A percentile compares a stretch with the other conserved stretches of the same genome.
phyloP scores from a whole-genome alignment of 2,113 vertebrate genomes.

The Psettodes erumei region DNA sequence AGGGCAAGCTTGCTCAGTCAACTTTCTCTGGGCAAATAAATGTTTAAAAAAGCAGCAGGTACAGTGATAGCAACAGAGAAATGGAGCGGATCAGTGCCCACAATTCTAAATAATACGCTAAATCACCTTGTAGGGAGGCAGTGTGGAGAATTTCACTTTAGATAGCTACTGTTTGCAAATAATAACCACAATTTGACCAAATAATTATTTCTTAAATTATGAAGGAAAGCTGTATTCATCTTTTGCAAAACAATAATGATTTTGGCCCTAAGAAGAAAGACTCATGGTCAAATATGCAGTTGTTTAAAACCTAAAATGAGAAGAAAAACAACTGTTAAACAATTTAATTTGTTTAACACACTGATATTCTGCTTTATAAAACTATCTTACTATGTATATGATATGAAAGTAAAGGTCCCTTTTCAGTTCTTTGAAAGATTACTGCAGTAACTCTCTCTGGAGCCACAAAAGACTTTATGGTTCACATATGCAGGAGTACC shows the following conservation, averaged over 20 bases:
- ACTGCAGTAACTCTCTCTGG: not conserved
- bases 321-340: too few species aligned
- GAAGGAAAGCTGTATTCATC: not conserved
- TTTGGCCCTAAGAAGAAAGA: not conserved
- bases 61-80: slow-evolving; percentile 14
- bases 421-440: not conserved
- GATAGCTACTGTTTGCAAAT: not conserved
- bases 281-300: not conserved
- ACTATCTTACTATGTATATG: not conserved
- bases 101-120: slow-evolving; percentile 18
- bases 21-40: slow-evolving; percentile 43
- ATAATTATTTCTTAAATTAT: not conserved
- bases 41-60: slow-evolving; percentile 41
- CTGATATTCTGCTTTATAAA: not conserved
- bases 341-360: too few species aligned
- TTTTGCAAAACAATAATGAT: not conserved
- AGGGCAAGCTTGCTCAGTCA: slow-evolving; percentile 33
- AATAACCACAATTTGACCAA: not conserved
- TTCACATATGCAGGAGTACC: not conserved
- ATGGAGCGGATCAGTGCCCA: not conserved
- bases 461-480: not conserved
- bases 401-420: not conserved
- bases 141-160: not conserved
- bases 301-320: too few species aligned
- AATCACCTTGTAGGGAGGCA: slow-evolving; percentile 12